A percentile compares a stretch with the other conserved stretches of the same genome.
Evolutionary conservation across 2,113 vertebrate species (phyloP).

Genomic region (Vidua chalybeata): DNA sequence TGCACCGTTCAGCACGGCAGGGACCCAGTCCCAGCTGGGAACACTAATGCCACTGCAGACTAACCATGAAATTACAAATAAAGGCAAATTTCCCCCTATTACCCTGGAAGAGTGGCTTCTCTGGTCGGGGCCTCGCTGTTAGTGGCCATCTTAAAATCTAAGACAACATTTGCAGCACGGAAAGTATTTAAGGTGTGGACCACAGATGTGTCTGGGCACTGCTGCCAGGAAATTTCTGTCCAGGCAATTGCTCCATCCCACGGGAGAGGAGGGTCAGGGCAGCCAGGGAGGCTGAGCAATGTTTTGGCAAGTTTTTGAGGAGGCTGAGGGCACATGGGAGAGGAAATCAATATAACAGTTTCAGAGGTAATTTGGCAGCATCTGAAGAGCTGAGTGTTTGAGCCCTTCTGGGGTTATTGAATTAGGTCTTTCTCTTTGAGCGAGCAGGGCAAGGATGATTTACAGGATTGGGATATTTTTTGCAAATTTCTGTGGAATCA

Average conservation of each 20-base stretch:
- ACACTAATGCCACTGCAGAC: not conserved
- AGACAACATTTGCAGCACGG: accelerated
- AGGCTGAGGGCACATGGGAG: not conserved
- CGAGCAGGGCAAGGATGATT: accelerated
- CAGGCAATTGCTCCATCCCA: not conserved
- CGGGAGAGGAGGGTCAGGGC: accelerated
- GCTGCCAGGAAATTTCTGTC: not conserved
- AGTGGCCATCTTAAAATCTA: accelerated
- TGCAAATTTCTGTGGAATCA: not conserved
- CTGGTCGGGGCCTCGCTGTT: not conserved
- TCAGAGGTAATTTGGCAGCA: not conserved
- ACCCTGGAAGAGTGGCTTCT: not conserved
- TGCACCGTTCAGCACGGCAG: not conserved
- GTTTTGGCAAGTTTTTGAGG: not conserved
- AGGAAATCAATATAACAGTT: not conserved
- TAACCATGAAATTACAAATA: not conserved
- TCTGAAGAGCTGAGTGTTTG: not conserved
- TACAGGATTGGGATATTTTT: not conserved
- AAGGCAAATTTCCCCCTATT: not conserved
- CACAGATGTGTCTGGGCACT: not conserved
- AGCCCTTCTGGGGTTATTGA: not conserved
- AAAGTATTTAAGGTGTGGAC: not conserved
- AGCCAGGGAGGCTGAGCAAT: not conserved
- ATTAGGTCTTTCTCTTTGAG: not conserved
- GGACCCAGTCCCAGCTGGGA: not conserved